Evolutionary conservation across 2,797 vertebrate genomes (phyloP), one percentile per base, ranked within the genome.

Genomic region (Moxostoma hubbsi): DNA sequence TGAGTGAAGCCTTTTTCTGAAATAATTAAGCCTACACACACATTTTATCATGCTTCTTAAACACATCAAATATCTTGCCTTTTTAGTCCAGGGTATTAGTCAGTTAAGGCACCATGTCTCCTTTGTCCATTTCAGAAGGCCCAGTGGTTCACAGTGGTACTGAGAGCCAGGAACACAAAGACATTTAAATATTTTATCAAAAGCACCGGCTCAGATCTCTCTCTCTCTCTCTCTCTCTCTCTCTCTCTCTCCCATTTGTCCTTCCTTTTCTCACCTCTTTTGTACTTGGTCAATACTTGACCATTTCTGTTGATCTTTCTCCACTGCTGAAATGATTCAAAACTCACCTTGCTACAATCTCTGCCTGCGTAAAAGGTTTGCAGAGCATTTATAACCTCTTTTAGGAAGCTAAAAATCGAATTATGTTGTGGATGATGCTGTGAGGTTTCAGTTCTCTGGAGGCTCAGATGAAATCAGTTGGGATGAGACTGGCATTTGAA

Each of bases 1-100:
- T 96, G 93, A 96, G 91, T 83, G 93, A 87, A 87, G 92, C 91
- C 90, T 94, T 94, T 83, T 83, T 69, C 79, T 59, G 65, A 86
- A 86, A 85, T 85, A 77, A 85, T 87, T 81, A 82, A 73, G 63
- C 13, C 69, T 62, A 75, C n/a, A 53, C 59, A 63, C 64, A 53
- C 73, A 75, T 55, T 82, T 67, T 74, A 74, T 77, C 65, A 71
- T 51, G 58, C 51, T 45, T 66, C 16, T 78, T 82, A 82, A 82
- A 84, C 81, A 65, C 61, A 81, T 85, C 65, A 74, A 77, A 77
- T 63, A 24, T 66, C 43, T 51, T 50, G 13, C 58, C 45, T 46
- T 55, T 67, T 64, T 13, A 73, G 45, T 53, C 2, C 45, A 53
- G 66, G 66, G 72, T 77, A 66, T 57, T 68, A 83, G 68, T 79